Evolutionary conservation across 2,113 vertebrate species (phyloP).

Genomic region (Archocentrus centrarchus): DNA sequence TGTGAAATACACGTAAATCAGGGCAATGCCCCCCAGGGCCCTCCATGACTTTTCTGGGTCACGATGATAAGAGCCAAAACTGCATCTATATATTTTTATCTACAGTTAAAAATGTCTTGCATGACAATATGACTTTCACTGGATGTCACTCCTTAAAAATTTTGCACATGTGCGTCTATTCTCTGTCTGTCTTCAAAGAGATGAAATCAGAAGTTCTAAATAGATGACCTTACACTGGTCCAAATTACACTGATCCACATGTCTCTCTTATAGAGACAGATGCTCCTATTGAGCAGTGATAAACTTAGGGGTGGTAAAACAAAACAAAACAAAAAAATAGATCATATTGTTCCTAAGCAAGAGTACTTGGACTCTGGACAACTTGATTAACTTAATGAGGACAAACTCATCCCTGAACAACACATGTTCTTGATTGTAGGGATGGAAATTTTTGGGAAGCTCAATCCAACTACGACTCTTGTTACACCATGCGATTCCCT

Average conservation of each 20-base stretch:
- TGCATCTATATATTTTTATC: constrained; percentile 55
- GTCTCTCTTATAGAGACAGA: not conserved
- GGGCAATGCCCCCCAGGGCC: constrained; percentile 47
- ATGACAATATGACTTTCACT: constrained; percentile 54
- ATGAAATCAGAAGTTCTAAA: constrained; percentile 5
- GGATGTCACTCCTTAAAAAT: constrained; percentile 20
- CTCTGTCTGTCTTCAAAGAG: not conserved
- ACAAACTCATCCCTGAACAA: not conserved
- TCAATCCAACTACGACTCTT: not conserved
- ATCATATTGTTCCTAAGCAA: not conserved
- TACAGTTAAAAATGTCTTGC: constrained; percentile 24
- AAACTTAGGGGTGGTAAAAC: not conserved
- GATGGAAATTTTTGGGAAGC: not conserved
- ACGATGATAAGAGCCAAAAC: constrained; percentile 54
- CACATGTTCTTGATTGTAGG: not conserved
- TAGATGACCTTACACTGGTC: not conserved
- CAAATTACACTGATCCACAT: not conserved
- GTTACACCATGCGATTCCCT: not conserved
- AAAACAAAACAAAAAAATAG: not conserved
- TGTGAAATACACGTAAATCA: constrained; percentile 39
- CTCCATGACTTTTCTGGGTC: constrained; percentile 68
- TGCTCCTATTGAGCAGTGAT: not conserved
- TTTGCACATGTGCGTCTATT: constrained; percentile 10
- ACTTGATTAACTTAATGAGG: not conserved
- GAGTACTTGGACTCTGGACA: not conserved